These are phyloP conservation scores for Gymnodraco acuticeps DNA, from an alignment of 2,797 vertebrate species.

Conservation along the genomic window DNA sequence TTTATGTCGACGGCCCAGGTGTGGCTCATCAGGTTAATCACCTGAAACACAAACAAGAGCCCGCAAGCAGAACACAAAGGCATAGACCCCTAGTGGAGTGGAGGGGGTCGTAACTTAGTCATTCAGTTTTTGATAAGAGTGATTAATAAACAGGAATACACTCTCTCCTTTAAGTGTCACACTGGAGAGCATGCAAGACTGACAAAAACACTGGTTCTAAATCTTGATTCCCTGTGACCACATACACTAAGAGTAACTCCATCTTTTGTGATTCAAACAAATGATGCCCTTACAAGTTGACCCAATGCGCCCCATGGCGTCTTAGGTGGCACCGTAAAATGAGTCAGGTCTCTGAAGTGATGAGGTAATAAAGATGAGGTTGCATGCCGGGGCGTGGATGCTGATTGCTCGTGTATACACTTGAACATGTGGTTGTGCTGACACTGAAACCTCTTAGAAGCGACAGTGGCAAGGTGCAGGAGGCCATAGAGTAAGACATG, in stretches of 20 bases:
- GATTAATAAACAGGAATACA: not conserved
- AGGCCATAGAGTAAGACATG: slow-evolving; percentile 39
- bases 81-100: no score
- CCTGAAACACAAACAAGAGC: no score
- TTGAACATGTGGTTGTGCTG: slow-evolving; percentile 19
- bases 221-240: not conserved
- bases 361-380: slow-evolving; percentile 57
- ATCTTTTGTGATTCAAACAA: slow-evolving; percentile 14
- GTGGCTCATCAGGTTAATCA: no score
- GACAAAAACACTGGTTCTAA: slow-evolving; percentile 2
- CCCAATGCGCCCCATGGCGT: slow-evolving; percentile 13
- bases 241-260: not conserved
- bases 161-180: not conserved
- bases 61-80: no score
- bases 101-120: no score
- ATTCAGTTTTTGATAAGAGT: not conserved
- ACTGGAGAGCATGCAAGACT: not conserved
- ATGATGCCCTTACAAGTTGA: slow-evolving; percentile 28
- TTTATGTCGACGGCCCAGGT: no score
- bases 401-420: slow-evolving; percentile 33
- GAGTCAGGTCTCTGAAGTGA: slow-evolving; percentile 40
- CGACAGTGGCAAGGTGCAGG: slow-evolving; percentile 49
- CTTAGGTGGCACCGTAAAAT: slow-evolving; percentile 38
- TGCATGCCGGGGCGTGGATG: slow-evolving; percentile 9
- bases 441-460: slow-evolving; percentile 50